phyloP scores from a whole-genome alignment of 2,113 vertebrate species.

The Limanda limanda region DNA sequence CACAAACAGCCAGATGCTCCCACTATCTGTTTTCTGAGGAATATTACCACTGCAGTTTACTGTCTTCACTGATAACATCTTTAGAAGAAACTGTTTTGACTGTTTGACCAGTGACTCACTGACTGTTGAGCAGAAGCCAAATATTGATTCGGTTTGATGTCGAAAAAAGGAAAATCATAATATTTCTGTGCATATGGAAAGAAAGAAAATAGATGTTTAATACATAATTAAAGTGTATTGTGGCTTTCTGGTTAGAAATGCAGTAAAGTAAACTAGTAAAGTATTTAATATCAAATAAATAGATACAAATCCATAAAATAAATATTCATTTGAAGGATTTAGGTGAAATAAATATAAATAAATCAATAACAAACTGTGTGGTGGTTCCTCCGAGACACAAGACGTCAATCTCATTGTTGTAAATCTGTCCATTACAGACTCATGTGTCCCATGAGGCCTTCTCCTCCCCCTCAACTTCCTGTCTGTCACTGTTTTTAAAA shows the following conservation, averaged over 20 bases:
- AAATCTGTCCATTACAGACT: background rate
- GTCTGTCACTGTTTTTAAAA: background rate
- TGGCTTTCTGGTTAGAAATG: too few relatives aligned
- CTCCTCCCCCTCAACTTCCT: background rate
- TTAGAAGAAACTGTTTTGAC: background rate
- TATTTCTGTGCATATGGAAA: too few relatives aligned
- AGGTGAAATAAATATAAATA: background rate
- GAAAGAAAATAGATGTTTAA: background rate
- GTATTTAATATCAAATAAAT: too few relatives aligned
- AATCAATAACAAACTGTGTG: too few relatives aligned
- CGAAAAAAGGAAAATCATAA: too few relatives aligned
- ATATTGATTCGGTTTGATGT: background rate
- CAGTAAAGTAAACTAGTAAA: background rate
- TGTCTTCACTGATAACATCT: constrained; percentile 3
- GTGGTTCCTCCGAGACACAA: background rate
- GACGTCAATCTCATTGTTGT: background rate
- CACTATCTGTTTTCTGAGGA: constrained; percentile 8
- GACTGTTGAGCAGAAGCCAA: background rate
- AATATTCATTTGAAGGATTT: background rate
- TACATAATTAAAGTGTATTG: background rate
- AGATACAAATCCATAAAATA: background rate
- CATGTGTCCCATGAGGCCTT: background rate
- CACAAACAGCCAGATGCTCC: constrained; percentile 29
- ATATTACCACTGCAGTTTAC: background rate
- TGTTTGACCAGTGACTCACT: background rate